phyloP scores from a whole-genome alignment of 2,888 invertebrate species.

The Scaptomyza caliginosa region DNA sequence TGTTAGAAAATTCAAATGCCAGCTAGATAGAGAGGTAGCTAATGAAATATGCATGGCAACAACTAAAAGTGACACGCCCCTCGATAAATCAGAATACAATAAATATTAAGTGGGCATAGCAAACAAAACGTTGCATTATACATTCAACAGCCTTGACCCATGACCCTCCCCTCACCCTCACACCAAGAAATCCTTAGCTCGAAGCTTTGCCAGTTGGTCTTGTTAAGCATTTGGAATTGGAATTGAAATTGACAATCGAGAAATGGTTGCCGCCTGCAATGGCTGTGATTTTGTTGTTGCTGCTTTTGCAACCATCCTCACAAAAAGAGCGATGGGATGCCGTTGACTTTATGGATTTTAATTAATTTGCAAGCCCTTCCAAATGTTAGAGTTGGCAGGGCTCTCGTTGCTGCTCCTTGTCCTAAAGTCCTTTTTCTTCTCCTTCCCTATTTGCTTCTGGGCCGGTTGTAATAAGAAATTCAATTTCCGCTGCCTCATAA shows the following conservation, averaged over 20 bases:
- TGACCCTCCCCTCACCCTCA: no score
- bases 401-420: neutral
- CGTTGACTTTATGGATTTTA: slow-evolving; percentile 69
- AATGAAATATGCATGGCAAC: slow-evolving; percentile 67
- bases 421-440: slow-evolving; percentile 3
- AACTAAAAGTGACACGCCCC: slow-evolving; percentile 49
- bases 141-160: slow-evolving; percentile 62
- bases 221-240: slow-evolving; percentile 8
- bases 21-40: slow-evolving; percentile 8
- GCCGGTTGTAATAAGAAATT: slow-evolving; percentile 74
- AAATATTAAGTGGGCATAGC: slow-evolving; percentile 58
- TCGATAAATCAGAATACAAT: slow-evolving; percentile 73
- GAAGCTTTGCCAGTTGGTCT: neutral
- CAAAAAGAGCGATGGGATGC: no score
- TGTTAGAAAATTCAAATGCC: slow-evolving; percentile 15
- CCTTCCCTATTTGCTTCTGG: neutral
- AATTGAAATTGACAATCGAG: slow-evolving; percentile 19
- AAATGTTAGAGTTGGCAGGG: slow-evolving; percentile 3
- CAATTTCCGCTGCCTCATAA: slow-evolving; percentile 77
- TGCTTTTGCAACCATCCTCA: slow-evolving; percentile 8
- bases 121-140: slow-evolving; percentile 13
- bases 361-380: slow-evolving; percentile 69
- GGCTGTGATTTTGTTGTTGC: slow-evolving; percentile 21
- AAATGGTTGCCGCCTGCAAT: slow-evolving; percentile 16
- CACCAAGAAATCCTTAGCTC: neutral